These are phyloP conservation scores for Diplazon laetatorius DNA, from an alignment of 2,888 invertebrate species.

Conservation along the genomic window DNA sequence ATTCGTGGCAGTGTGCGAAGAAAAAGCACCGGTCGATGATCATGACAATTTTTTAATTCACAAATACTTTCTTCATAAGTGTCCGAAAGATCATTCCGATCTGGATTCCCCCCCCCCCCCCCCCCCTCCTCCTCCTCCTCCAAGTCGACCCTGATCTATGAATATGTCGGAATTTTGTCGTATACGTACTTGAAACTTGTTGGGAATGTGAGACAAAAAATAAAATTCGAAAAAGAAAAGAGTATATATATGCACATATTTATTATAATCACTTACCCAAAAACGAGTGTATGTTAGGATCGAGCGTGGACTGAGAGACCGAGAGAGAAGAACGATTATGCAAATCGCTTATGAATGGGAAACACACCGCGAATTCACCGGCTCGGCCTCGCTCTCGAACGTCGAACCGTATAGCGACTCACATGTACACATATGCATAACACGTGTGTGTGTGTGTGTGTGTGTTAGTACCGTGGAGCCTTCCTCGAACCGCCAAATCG, in stretches of 20 bases:
- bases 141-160: slow-evolving; percentile 1
- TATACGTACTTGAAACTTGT: slow-evolving; percentile 7
- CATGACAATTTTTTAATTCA: no score
- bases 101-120: slow-evolving; percentile 6
- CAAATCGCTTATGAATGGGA: slow-evolving; percentile 64
- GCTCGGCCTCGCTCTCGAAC: slow-evolving; percentile 48
- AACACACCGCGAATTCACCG: slow-evolving; percentile 36
- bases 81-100: no score
- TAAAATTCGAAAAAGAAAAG: no score
- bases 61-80: no score
- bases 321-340: slow-evolving; percentile 57
- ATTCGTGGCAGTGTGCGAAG: no score
- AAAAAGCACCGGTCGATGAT: no score
- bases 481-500: slow-evolving; percentile 42
- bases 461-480: slow-evolving; percentile 1
- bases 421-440: background rate
- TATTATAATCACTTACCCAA: no score
- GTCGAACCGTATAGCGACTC: slow-evolving; percentile 46
- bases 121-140: slow-evolving; percentile 5
- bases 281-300: slow-evolving; percentile 12
- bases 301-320: slow-evolving; percentile 1
- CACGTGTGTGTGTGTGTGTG: background rate
- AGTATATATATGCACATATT: no score
- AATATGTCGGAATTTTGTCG: slow-evolving; percentile 20
- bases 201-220: slow-evolving; percentile 5